These are phyloP conservation scores for Oscheius myriophilus DNA, from an alignment of 2,888 invertebrate species.

Conservation along the genomic window DNA sequence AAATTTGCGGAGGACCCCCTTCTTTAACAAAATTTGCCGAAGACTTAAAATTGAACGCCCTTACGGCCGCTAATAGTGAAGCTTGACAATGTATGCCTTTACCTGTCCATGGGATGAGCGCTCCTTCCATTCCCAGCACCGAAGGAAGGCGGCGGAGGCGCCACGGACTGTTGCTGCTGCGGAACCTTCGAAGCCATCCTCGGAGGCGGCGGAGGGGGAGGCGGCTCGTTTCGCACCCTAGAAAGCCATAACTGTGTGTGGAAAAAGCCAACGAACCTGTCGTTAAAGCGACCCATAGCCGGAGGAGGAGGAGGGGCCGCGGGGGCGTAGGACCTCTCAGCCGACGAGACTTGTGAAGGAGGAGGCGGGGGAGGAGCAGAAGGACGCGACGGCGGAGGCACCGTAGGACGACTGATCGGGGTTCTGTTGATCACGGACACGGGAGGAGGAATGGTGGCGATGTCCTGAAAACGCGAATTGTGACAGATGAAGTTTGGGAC, in stretches of 20 bases:
- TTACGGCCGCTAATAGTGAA: too few species aligned
- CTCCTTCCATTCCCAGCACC: slow-evolving; percentile 2
- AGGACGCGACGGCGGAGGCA: slow-evolving; percentile 48
- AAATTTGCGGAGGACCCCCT: too few species aligned
- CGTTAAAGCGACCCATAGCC: not conserved
- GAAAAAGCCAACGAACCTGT: not conserved
- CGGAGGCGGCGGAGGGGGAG: slow-evolving; percentile 32
- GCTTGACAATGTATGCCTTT: too few species aligned
- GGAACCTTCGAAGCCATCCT: slow-evolving; percentile 27
- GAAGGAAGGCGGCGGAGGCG: not conserved
- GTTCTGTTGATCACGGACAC: not conserved
- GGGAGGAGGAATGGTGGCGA: slow-evolving; percentile 18
- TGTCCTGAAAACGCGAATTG: not conserved
- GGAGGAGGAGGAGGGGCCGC: slow-evolving; percentile 31
- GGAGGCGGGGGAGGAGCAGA: slow-evolving; percentile 49
- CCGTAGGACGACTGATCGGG: slow-evolving; percentile 21
- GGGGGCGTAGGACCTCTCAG: slow-evolving; percentile 12
- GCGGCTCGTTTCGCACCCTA: slow-evolving; percentile 16
- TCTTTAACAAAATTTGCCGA: too few species aligned
- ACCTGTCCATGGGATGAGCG: slow-evolving; percentile 18
- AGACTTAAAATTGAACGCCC: too few species aligned
- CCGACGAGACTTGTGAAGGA: slow-evolving; percentile 30
- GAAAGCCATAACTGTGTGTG: slow-evolving; percentile 23
- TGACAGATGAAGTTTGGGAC: not conserved
- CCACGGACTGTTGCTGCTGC: not conserved